Conservation (phyloP, 2,888 invertebrate genomes). For the Thalpophila matura region DNA sequence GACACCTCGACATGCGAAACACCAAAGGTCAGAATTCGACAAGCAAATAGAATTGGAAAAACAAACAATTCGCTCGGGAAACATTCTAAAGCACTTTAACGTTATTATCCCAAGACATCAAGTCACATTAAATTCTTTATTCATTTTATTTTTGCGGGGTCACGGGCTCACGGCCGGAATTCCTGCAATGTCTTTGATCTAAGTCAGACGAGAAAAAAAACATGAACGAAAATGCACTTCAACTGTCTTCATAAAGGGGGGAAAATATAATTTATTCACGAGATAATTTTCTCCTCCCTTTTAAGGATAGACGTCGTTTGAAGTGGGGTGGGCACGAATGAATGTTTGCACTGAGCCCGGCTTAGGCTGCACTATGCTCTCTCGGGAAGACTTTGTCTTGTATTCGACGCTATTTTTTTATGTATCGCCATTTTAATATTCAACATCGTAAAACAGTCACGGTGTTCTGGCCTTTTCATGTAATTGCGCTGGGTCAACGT, state of each 20-base stretch:
- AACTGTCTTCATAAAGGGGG: slow-evolving; percentile 90
- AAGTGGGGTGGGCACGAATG: slow-evolving; percentile 82
- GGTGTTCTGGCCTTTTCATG: slow-evolving; percentile 41
- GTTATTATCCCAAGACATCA: slow-evolving; percentile 87
- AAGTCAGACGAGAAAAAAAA: slow-evolving; percentile 83
- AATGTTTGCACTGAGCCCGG: slow-evolving; percentile 81
- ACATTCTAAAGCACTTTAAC: slow-evolving; percentile 85
- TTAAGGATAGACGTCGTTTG: slow-evolving; percentile 83
- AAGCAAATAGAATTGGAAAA: slow-evolving; percentile 82
- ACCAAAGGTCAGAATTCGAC: slow-evolving; percentile 71
- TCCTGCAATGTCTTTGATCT: slow-evolving; percentile 88
- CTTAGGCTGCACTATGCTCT: slow-evolving; percentile 67
- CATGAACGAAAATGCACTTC: slow-evolving; percentile 88
- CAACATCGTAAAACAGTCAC: slow-evolving; percentile 42
- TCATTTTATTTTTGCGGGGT: slow-evolving; percentile 87
- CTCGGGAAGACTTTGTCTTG: slow-evolving; percentile 69
- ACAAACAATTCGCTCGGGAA: slow-evolving; percentile 82
- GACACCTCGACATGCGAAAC: slow-evolving; percentile 43
- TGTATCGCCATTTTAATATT: slow-evolving; percentile 61
- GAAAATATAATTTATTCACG: slow-evolving; percentile 90
- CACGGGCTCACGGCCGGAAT: slow-evolving; percentile 81
- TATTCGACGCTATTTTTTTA: slow-evolving; percentile 62
- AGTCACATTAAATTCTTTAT: slow-evolving; percentile 89
- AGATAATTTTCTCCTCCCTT: slow-evolving; percentile 90
- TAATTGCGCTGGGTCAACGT: slow-evolving; percentile 49